Conservation (phyloP, 2,113 vertebrate genomes). For the Diphyllodes magnificus region DNA sequence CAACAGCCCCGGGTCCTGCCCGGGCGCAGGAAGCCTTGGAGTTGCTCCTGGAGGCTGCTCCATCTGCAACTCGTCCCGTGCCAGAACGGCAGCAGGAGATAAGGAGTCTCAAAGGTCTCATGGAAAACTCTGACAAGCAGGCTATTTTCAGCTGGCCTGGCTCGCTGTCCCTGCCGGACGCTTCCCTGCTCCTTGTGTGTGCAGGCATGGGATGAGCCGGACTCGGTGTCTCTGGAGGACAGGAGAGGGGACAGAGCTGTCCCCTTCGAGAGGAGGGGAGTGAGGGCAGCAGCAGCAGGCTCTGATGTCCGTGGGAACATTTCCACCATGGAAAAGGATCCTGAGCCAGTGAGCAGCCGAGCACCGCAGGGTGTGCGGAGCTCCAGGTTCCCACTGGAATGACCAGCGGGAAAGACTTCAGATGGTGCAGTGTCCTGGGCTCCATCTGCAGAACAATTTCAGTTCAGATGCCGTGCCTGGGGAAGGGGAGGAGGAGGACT, state of each 20-base stretch:
- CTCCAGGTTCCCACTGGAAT: background rate
- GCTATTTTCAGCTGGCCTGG: conserved; percentile 23
- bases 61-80: background rate
- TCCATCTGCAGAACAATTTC: background rate
- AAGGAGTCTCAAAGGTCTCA: background rate
- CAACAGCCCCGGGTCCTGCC: background rate
- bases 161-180: background rate
- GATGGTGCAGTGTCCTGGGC: rapidly evolving
- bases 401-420: rapidly evolving
- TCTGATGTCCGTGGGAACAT: rapidly evolving
- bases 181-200: background rate
- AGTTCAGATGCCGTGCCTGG: background rate
- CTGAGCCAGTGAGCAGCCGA: rapidly evolving
- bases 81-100: background rate
- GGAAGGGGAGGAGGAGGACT: background rate
- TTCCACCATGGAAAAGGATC: background rate
- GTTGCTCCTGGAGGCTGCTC: background rate
- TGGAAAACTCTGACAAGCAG: conserved; percentile 24
- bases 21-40: background rate
- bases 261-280: rapidly evolving
- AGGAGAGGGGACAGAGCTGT: background rate
- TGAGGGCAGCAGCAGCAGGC: background rate
- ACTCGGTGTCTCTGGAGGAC: background rate
- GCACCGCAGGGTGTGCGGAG: rapidly evolving
- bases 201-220: background rate